phyloP scores from a whole-genome alignment of 2,797 vertebrate species.

The Aphelocoma californica region DNA sequence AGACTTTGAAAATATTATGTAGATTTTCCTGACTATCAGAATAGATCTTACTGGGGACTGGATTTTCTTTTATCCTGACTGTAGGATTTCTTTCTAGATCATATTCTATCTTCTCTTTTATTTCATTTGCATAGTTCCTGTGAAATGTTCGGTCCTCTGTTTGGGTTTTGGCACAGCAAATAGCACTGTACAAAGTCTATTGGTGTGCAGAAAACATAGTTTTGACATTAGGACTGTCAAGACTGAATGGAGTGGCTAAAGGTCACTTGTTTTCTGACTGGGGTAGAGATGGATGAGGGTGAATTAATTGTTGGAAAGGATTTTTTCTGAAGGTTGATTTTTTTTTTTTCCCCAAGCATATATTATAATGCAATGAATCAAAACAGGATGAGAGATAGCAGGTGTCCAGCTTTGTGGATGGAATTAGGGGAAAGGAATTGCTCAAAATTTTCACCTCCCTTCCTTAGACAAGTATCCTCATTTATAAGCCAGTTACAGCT shows the following conservation, averaged over 20 bases:
- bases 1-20: not conserved
- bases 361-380: not conserved
- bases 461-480: not conserved
- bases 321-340: not conserved
- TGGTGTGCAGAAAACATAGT: not conserved
- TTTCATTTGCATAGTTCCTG: not conserved
- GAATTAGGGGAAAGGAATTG: not conserved
- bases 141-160: not conserved
- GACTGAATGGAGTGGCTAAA: not conserved
- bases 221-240: not conserved
- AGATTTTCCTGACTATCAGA: not conserved
- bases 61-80: not conserved
- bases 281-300: not conserved
- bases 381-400: not conserved
- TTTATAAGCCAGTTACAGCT: not conserved
- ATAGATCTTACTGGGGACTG: not conserved
- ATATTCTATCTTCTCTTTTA: not conserved
- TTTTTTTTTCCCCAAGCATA: not conserved
- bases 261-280: not conserved
- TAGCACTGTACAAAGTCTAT: accelerated
- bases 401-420: not conserved
- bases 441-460: not conserved
- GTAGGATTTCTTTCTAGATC: not conserved
- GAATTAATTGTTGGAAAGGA: not conserved
- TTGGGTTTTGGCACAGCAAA: not conserved